Percentiles rank a stretch among this genome's conserved stretches.
phyloP scores from a whole-genome alignment of 2,888 invertebrate species.

The Amblyjoppa proteus region DNA sequence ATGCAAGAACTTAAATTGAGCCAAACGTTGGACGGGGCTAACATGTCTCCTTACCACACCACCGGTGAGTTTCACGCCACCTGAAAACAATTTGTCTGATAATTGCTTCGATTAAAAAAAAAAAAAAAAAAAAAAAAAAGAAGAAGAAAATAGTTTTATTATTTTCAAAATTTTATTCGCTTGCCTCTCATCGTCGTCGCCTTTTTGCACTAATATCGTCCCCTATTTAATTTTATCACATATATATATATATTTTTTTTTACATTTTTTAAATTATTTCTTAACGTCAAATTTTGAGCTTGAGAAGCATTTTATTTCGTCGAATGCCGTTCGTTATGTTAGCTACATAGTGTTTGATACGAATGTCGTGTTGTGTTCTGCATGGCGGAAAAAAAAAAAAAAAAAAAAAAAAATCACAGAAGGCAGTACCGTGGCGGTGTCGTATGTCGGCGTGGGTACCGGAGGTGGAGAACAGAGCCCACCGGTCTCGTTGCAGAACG shows the following conservation, averaged over 20 bases:
- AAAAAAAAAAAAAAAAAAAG: no score
- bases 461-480: constrained; percentile 84
- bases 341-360: constrained; percentile 82
- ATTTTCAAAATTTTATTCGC: neutral
- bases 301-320: constrained; percentile 27
- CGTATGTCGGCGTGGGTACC: constrained; percentile 83
- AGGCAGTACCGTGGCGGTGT: constrained; percentile 83
- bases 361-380: constrained; percentile 84
- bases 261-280: constrained; percentile 16
- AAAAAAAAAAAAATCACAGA: constrained; percentile 73
- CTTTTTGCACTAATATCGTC: constrained; percentile 14
- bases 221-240: neutral
- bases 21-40: constrained; percentile 88
- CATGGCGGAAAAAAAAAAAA: constrained; percentile 74
- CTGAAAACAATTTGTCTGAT: constrained; percentile 64
- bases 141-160: neutral
- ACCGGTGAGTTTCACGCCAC: constrained; percentile 87
- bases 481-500: constrained; percentile 83
- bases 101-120: neutral
- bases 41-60: constrained; percentile 89
- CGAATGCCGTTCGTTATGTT: constrained; percentile 64
- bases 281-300: constrained; percentile 9
- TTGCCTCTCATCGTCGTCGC: constrained; percentile 30
- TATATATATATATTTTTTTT: neutral
- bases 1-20: constrained; percentile 92